phyloP scores from a whole-genome alignment of 1,140 invertebrate genomes.

The Drosophila guanche region DNA sequence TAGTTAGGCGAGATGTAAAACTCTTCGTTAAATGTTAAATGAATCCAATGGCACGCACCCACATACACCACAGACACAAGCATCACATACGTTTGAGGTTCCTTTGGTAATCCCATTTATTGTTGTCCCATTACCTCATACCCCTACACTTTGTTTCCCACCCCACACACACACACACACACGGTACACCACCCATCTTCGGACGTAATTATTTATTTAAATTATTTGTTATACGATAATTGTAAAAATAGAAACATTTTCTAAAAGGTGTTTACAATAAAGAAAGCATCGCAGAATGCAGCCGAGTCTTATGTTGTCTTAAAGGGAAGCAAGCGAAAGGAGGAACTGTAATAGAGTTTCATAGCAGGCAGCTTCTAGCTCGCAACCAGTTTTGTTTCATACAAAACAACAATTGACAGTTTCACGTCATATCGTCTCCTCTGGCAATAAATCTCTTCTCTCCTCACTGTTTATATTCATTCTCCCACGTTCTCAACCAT shows the following conservation, averaged over 20 bases:
- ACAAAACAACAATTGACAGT: too few relatives aligned
- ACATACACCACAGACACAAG: slow-evolving; percentile 4
- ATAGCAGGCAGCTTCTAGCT: too few relatives aligned
- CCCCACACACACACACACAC: background rate
- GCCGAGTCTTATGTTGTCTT: background rate
- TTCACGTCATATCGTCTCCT: too few relatives aligned
- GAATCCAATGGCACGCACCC: slow-evolving; percentile 9
- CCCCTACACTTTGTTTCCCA: slow-evolving; percentile 29
- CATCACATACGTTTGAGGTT: background rate
- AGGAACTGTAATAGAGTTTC: too few relatives aligned
- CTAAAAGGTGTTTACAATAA: slow-evolving; percentile 61
- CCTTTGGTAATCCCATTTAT: slow-evolving; percentile 18
- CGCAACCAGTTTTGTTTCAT: too few relatives aligned
- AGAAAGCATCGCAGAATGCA: slow-evolving; percentile 23
- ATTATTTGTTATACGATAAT: slow-evolving; percentile 66
- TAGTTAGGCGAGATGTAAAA: slow-evolving; percentile 40
- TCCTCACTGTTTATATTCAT: background rate
- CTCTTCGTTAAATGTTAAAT: slow-evolving; percentile 39
- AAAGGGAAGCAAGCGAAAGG: too few relatives aligned
- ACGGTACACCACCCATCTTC: slow-evolving; percentile 24
- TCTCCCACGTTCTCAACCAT: too few relatives aligned
- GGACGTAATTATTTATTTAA: slow-evolving; percentile 68
- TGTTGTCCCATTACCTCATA: slow-evolving; percentile 24
- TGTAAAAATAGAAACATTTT: slow-evolving; percentile 52
- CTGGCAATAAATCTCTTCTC: too few relatives aligned